Conservation (phyloP, 1,140 invertebrate species). For the Bradynema listronoti region DNA sequence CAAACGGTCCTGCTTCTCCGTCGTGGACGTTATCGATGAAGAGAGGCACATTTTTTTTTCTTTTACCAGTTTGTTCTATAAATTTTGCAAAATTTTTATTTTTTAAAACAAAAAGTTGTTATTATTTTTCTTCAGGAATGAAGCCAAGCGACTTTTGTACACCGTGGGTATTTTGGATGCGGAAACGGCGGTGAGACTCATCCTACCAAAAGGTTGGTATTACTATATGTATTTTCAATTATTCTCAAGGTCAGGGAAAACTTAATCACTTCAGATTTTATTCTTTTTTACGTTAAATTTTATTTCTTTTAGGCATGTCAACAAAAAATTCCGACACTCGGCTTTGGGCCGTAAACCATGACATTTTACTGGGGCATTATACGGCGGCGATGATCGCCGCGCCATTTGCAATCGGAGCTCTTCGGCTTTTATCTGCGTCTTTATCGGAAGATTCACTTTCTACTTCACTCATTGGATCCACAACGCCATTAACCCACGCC, state of each 20-base stretch:
- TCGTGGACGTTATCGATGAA: constrained; percentile 9
- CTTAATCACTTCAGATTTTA: too few relatives aligned
- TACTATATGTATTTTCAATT: neutral
- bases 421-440: too few relatives aligned
- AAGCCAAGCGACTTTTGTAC: neutral
- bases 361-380: constrained; percentile 16
- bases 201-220: constrained; percentile 24
- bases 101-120: constrained; percentile 6
- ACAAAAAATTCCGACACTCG: constrained; percentile 33
- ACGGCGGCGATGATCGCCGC: constrained; percentile 4
- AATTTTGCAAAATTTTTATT: neutral
- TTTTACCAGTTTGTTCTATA: neutral
- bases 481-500: too few relatives aligned
- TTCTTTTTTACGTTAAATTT: neutral
- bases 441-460: too few relatives aligned
- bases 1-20: constrained; percentile 1
- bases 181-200: constrained; percentile 26
- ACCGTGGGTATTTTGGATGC: neutral
- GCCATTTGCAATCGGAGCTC: neutral
- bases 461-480: too few relatives aligned
- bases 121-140: neutral
- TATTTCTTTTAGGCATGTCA: constrained; percentile 12
- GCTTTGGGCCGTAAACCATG: constrained; percentile 29
- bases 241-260: neutral
- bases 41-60: neutral